Evolutionary conservation across 2,888 invertebrate genomes (phyloP), one percentile per base, ranked within the genome.

Genomic region (Pristionchus mayeri): DNA sequence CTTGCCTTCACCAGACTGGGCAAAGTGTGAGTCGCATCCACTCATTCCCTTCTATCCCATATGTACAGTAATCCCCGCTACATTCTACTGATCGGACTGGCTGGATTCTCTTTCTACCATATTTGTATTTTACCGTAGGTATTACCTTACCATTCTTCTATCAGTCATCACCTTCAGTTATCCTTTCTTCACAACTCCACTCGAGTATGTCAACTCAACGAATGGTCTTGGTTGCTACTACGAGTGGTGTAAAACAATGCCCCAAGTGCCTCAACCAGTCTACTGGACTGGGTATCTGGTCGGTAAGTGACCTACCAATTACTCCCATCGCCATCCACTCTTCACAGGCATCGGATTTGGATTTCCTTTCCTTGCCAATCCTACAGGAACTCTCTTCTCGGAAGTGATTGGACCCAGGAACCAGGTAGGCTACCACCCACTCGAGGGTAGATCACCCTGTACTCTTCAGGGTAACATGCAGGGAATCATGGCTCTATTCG

Each of bases 401-500:
- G 79, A 79, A 34, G 37, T 79, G 13, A 79, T 79, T 13, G 79
- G 79, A 34, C 79, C 79, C 3, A 34, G 79, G n/a, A 79, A 79
- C 30, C 79, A 79, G 54, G 67, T 67, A 37, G 4, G 30, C 18
- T 67, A 37, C 6, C 18, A 7, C 37, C 16, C 18, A 0, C 67
- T 37, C 37, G 13, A 21, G 13, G 21, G 37, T 37, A 37, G 67
- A 67, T 67, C n/a, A 21, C 9, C 3, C 3, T 7, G 21, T 67
- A 7, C 9, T n/a, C 37, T 40, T n/a, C 67, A 67, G 67, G 79
- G 79, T 34, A 79, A 79, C 37, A 52, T 79, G 13, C 81, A 81
- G 34, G 81, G 81, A 24, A 81, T 81, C 18, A 81, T 81, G 81
- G 81, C 81, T 18, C 63, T 81, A 9, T 60, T 81, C 81, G 81